Percentiles rank a stretch among this genome's conserved stretches.
Conservation (phyloP, 2,113 vertebrate species). For the Stomatorhinus ivindoensis region DNA sequence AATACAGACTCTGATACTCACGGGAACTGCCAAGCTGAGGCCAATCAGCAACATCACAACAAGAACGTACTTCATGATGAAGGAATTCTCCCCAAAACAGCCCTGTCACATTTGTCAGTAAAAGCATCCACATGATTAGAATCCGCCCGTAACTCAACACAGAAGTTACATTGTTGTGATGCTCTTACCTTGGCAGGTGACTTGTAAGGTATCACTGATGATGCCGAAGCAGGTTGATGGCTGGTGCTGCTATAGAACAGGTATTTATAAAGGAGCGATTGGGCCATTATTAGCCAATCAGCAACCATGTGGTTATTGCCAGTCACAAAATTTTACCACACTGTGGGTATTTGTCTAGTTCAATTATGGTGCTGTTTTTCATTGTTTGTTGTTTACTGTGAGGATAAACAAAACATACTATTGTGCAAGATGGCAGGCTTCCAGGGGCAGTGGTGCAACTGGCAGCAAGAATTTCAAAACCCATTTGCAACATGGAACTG, state of each 20-base stretch:
- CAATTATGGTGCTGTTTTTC: neutral
- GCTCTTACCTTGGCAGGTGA: conserved; percentile 3
- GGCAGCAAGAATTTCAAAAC: neutral
- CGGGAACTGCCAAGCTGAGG: conserved; percentile 20
- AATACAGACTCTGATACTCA: conserved; percentile 14
- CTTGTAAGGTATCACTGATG: neutral
- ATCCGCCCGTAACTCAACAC: neutral
- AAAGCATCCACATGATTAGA: neutral
- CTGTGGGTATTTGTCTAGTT: neutral
- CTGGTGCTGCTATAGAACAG: neutral
- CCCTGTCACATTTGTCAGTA: neutral
- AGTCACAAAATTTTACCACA: neutral
- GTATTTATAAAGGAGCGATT: conserved; percentile 19
- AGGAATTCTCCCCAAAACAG: neutral
- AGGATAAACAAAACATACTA: neutral
- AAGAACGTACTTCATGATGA: conserved; percentile 23
- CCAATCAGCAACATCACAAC: conserved; percentile 27
- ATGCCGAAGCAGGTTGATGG: neutral
- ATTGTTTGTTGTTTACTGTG: neutral
- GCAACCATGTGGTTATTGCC: neutral
- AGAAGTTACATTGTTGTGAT: neutral
- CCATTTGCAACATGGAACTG: neutral
- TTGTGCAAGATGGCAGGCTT: neutral
- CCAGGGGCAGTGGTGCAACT: neutral
- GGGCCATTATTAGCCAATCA: conserved; percentile 22